Conservation (phyloP, 2,113 vertebrate species). For the Rhinopithecus roxellana region DNA sequence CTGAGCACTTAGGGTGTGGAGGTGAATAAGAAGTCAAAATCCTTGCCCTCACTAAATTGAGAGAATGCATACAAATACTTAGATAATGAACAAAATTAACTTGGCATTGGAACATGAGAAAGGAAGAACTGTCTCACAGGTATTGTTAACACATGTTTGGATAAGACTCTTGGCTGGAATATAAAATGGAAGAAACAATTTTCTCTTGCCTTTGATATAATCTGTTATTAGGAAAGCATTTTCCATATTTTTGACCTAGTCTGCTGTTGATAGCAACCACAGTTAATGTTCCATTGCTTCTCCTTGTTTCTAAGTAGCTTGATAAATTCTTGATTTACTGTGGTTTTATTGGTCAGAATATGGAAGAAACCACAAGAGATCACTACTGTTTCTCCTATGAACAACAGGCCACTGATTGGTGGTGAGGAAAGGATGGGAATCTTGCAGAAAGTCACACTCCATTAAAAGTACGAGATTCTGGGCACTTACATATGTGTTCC, state of each 20-base stretch:
- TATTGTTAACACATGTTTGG: background rate
- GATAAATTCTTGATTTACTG: background rate
- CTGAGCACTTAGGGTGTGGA: background rate
- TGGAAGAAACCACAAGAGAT: background rate
- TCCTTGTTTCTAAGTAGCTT: background rate
- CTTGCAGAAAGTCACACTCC: background rate
- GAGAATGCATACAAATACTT: background rate
- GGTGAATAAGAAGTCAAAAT: background rate
- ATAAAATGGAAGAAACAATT: background rate
- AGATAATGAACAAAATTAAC: background rate
- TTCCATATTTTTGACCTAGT: background rate
- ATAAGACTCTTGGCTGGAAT: background rate
- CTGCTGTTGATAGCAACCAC: background rate
- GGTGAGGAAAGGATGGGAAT: background rate
- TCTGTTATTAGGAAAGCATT: slow-evolving; percentile 20
- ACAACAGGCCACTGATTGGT: background rate
- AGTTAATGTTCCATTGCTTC: background rate
- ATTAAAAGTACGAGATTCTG: background rate
- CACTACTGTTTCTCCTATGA: background rate
- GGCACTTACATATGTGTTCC: background rate
- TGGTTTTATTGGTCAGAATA: background rate
- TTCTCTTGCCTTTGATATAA: background rate
- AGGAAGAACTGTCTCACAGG: background rate
- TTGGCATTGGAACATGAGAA: background rate
- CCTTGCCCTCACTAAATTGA: background rate